Base-by-base conservation (phyloP, 1,140 invertebrate species). In the Archivesica marissinica region DNA sequence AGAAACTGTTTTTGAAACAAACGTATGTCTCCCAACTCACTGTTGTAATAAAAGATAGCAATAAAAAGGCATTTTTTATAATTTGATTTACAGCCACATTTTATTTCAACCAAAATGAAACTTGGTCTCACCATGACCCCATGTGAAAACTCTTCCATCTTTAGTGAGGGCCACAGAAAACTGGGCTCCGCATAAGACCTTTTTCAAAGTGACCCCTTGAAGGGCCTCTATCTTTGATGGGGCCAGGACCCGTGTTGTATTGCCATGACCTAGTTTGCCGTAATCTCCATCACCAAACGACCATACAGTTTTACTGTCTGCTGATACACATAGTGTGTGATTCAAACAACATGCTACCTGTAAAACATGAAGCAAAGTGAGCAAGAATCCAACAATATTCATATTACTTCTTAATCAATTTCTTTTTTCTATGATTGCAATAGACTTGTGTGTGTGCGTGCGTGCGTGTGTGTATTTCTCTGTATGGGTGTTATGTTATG, bases 201-300 rank as follows among this genome's bases (percentile, higher is more conserved):
- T 96, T 79, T 95, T 95, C 0, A 96, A 94, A 0, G 94, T 94
- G 56, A 95, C 88, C 66, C 95, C 95, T 86, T 94, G 94, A 66
- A 96, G 89, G 4, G 93, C 90, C 85, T 96, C 95, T 7, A 96
- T 94, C 87, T 94, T 92, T 90, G 95, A 94, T 2, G 93, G 91
- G 15, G 86, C 56, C 28, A 95, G 94, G 85, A 95, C 95, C 33
- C 95, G 94, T 15, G 93, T 94, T 15, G 94, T 95, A 90, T 95
- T 95, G 54, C 96, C 96, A 35, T 96, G 92, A 11, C 96, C 96
- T 35, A 96, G 92, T 92, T 96, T 96, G 13, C 96, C 96, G 93
- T 95, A 96, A 88, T 96, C 96, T 6, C 96, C 95, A 93, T 96
- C 96, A 2, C 96, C 96, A 93, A 96, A 96, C 2, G 95, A 94